phyloP scores from a whole-genome alignment of 2,888 invertebrate genomes.

The Zhuqinia jingwanae region DNA sequence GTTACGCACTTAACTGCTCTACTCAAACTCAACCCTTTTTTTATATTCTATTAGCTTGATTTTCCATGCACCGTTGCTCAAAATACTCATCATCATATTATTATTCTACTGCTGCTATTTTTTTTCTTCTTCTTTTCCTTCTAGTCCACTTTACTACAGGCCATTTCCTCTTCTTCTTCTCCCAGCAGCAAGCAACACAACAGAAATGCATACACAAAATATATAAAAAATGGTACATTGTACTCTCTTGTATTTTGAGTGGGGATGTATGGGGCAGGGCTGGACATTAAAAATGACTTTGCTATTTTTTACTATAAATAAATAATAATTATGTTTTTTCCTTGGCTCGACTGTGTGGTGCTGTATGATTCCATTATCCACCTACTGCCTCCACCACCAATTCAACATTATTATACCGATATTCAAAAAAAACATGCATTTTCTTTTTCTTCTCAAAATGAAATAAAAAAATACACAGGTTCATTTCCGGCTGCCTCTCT shows the following conservation, averaged over 20 bases:
- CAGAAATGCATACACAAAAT: too few relatives aligned
- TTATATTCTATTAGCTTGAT: slow-evolving; percentile 44
- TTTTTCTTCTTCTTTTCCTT: too few relatives aligned
- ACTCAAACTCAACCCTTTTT: slow-evolving; percentile 13
- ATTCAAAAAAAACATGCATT: background rate
- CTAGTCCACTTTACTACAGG: slow-evolving; percentile 41
- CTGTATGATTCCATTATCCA: background rate
- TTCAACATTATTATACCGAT: background rate
- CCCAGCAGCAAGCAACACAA: background rate
- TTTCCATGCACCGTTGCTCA: slow-evolving; percentile 62
- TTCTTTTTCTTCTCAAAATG: too few relatives aligned
- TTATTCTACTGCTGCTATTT: background rate
- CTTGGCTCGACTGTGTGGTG: background rate
- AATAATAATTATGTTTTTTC: background rate
- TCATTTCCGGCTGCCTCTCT: too few relatives aligned
- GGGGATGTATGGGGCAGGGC: slow-evolving; percentile 29
- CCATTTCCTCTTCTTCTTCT: slow-evolving; percentile 46
- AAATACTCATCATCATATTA: slow-evolving; percentile 28
- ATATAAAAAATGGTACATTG: background rate
- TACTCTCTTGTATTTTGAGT: background rate
- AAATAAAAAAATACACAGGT: too few relatives aligned
- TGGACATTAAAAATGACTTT: slow-evolving; percentile 54
- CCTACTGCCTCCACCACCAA: background rate
- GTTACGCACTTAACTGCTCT: too few relatives aligned
- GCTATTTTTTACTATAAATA: slow-evolving; percentile 15